Evolutionary conservation across 2,113 vertebrate species (phyloP).

Genomic region (Clarias batrachus): DNA sequence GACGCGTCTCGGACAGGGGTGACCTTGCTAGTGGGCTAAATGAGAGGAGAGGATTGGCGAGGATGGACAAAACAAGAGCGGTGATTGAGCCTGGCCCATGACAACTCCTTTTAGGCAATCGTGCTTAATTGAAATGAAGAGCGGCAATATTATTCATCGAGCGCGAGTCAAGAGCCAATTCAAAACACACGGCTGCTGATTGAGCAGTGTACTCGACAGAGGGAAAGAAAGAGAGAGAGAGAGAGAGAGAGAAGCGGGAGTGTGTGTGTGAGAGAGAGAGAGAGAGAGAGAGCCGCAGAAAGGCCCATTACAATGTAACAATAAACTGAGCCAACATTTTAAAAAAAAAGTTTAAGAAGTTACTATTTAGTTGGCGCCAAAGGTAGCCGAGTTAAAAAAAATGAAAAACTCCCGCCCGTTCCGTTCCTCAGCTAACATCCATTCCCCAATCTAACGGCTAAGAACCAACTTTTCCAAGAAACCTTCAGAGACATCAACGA

Average conservation of each 20-base stretch:
- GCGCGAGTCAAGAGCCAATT: conserved; percentile 86
- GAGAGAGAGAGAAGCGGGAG: background rate
- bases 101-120: conserved; percentile 77
- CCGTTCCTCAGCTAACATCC: conserved; percentile 28
- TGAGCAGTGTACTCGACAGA: conserved; percentile 69
- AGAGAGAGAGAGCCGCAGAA: background rate
- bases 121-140: conserved; percentile 91
- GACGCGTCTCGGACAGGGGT: conserved; percentile 52
- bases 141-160: conserved; percentile 84
- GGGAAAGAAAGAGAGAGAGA: background rate
- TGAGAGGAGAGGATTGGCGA: conserved; percentile 11
- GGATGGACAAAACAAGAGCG: conserved; percentile 48
- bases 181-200: conserved; percentile 76
- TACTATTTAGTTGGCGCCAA: background rate
- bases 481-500: conserved; percentile 74
- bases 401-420: background rate
- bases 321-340: background rate
- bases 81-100: conserved; percentile 65
- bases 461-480: conserved; percentile 49
- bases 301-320: background rate
- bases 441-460: background rate
- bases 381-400: no score
- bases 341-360: conserved; percentile 20
- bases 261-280: background rate
- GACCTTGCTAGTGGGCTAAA: conserved; percentile 60